Conservation (phyloP, 2,888 invertebrate genomes). For the Cyrtodaria siliqua region DNA sequence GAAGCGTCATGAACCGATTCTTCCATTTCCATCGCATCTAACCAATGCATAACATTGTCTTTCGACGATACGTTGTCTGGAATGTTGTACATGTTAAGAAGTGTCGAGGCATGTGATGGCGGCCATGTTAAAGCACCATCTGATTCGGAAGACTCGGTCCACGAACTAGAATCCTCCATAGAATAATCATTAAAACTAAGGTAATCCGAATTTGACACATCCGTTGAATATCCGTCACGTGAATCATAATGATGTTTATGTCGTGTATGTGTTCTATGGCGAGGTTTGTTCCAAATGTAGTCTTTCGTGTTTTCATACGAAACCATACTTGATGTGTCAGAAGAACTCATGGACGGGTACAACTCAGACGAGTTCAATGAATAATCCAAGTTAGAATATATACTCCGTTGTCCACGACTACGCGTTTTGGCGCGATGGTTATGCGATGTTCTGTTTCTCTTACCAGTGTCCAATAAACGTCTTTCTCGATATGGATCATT, state of each 20-base stretch:
- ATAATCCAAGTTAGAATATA: constrained; percentile 32
- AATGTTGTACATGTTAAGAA: constrained; percentile 63
- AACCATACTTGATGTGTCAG: constrained; percentile 50
- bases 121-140: constrained; percentile 70
- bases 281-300: constrained; percentile 15
- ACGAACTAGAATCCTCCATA: constrained; percentile 54
- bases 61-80: constrained; percentile 65
- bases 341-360: constrained; percentile 56
- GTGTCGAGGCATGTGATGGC: constrained; percentile 63
- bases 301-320: constrained; percentile 44
- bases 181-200: constrained; percentile 59
- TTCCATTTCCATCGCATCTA: constrained; percentile 57
- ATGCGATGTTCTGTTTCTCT: background rate
- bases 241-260: background rate
- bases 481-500: constrained; percentile 62
- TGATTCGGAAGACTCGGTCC: constrained; percentile 64
- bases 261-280: constrained; percentile 12
- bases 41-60: constrained; percentile 69
- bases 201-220: constrained; percentile 68
- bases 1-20: constrained; percentile 41
- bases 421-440: background rate
- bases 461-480: constrained; percentile 2
- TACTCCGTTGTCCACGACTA: background rate
- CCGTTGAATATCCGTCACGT: constrained; percentile 59
- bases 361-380: constrained; percentile 61